Percentiles rank a stretch among this genome's conserved stretches.
Evolutionary conservation across 2,888 invertebrate species (phyloP).

Genomic region (Drosophila silvestris): DNA sequence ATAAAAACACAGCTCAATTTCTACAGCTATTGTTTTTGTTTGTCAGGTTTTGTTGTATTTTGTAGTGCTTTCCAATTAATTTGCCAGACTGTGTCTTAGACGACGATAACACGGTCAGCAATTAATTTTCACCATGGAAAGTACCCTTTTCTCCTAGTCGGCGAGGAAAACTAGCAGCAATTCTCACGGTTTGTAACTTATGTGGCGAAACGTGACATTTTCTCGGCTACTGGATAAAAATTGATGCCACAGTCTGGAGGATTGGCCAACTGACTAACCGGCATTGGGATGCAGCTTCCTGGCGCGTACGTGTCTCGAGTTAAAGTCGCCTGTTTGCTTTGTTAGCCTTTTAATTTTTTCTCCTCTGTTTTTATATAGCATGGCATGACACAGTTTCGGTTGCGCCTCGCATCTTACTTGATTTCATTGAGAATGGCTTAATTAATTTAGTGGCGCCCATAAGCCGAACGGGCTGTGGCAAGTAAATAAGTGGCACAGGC

Average conservation of each 20-base stretch:
- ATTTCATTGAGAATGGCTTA: slow-evolving; percentile 83
- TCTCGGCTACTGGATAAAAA: slow-evolving; percentile 84
- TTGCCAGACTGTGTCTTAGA: slow-evolving; percentile 53
- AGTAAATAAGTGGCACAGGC: slow-evolving; percentile 73
- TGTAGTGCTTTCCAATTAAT: slow-evolving; percentile 76
- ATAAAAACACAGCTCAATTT: slow-evolving; percentile 30
- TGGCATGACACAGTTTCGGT: slow-evolving; percentile 61
- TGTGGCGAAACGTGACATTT: slow-evolving; percentile 84
- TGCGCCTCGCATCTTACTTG: slow-evolving; percentile 66
- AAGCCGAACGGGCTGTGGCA: slow-evolving; percentile 14
- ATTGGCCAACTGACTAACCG: slow-evolving; percentile 54
- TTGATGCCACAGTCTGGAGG: slow-evolving; percentile 74
- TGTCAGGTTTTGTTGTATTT: slow-evolving; percentile 15
- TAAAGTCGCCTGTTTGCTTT: slow-evolving; percentile 39
- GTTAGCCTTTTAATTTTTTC: slow-evolving; percentile 8
- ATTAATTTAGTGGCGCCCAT: slow-evolving; percentile 77
- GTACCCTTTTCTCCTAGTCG: slow-evolving; percentile 64
- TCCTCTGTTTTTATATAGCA: slow-evolving; percentile 33
- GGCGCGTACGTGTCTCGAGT: slow-evolving; percentile 77
- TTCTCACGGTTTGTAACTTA: slow-evolving; percentile 80
- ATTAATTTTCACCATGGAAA: slow-evolving; percentile 81
- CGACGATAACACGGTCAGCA: slow-evolving; percentile 67
- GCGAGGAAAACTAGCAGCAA: slow-evolving; percentile 53
- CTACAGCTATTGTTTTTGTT: slow-evolving; percentile 23
- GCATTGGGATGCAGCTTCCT: slow-evolving; percentile 54